phyloP scores from a whole-genome alignment of 2,113 vertebrate species.

The Centropus bengalensis region DNA sequence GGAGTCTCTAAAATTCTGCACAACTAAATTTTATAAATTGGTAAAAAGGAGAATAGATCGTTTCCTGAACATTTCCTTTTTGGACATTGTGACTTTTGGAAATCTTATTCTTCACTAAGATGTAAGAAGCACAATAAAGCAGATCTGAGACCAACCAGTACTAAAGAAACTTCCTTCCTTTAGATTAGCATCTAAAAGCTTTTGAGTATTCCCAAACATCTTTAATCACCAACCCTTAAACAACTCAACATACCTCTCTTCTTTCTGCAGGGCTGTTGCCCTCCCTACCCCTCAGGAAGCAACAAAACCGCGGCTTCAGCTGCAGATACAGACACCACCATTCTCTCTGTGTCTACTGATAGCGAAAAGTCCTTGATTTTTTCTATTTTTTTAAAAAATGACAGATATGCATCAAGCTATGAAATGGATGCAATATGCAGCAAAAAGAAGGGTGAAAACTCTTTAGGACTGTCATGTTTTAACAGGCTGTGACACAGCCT shows the following conservation, averaged over 20 bases:
- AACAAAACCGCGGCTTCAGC: background rate
- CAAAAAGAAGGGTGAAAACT: background rate
- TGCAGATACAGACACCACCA: background rate
- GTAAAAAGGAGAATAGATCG: background rate
- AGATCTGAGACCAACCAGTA: background rate
- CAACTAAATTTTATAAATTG: background rate
- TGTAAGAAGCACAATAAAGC: background rate
- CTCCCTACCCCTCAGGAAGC: background rate
- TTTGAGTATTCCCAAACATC: background rate
- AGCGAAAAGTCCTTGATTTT: background rate
- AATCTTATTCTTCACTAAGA: background rate
- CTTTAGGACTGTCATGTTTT: background rate
- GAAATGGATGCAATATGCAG: background rate
- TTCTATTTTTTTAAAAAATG: background rate
- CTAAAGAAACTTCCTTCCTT: background rate
- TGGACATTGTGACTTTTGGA: background rate
- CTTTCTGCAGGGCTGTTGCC: background rate
- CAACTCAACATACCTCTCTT: background rate
- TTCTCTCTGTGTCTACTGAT: background rate
- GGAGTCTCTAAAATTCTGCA: background rate
- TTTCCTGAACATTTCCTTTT: background rate
- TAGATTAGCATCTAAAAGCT: background rate
- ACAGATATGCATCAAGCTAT: background rate
- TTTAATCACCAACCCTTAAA: background rate
- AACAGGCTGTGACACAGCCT: constrained; percentile 14